Evolutionary conservation across 2,113 vertebrate genomes (phyloP).

Genomic region (Cygnus buccinator): DNA sequence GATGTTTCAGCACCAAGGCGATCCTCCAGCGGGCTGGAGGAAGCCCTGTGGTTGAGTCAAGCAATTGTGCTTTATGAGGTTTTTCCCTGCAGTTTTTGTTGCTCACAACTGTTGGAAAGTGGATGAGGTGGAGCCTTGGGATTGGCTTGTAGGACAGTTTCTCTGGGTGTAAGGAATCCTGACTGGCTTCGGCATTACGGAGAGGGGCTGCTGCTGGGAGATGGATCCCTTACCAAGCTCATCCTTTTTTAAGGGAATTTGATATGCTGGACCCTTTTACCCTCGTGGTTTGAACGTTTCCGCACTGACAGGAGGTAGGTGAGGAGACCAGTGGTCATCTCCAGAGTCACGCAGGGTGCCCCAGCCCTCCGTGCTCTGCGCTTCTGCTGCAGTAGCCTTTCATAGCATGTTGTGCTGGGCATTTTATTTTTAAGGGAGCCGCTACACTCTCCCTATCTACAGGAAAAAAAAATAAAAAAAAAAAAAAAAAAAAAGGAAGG

Average conservation of each 20-base stretch:
- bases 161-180: neutral
- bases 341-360: neutral
- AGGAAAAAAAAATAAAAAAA: slow-evolving; percentile 36
- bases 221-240: neutral
- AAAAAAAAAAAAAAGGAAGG: neutral
- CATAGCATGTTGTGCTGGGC: neutral
- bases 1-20: fast-evolving
- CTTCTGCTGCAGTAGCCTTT: neutral
- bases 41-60: slow-evolving; percentile 51
- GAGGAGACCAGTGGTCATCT: neutral
- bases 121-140: slow-evolving; percentile 23
- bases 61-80: slow-evolving; percentile 28
- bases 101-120: neutral
- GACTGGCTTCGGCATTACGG: fast-evolving
- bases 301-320: neutral
- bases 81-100: slow-evolving; percentile 39
- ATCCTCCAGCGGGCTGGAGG: neutral
- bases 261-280: slow-evolving; percentile 21
- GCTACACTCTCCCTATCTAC: slow-evolving; percentile 30
- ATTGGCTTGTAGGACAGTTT: neutral
- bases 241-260: slow-evolving; percentile 47
- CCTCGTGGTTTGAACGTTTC: neutral
- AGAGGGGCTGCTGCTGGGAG: neutral
- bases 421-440: slow-evolving; percentile 17
- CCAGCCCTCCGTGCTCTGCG: neutral